Base-by-base conservation (phyloP, 2,113 vertebrate genomes). In the Thalassarche chlororhynchos region DNA sequence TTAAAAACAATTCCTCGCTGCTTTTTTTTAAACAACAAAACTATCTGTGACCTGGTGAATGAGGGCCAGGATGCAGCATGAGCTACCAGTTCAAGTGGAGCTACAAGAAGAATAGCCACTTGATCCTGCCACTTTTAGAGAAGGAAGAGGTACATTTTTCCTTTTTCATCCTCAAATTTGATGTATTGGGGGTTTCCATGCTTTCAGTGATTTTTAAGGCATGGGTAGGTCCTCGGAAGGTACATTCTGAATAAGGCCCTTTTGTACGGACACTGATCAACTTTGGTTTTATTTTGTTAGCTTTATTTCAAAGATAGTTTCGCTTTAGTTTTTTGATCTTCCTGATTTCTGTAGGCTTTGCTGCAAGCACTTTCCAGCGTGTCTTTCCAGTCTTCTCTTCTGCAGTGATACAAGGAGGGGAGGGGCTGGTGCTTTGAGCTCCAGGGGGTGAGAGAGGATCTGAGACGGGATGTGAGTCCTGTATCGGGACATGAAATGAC, bases 401-500 rank as follows among this genome's bases (percentile, higher is more conserved):
- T 66, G 25, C 42, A 90, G 14, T 5, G 0, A 24, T 75, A 51
- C 10, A 36, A 3, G 21, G 38, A 89, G 51, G 19, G 14, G 8
- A 77, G 17, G 14, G 58, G 15, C 17, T 46, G 60, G 21, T 77
- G 21, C 71, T 78, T 77, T 87, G 38, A 58, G 40, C 80, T 70
- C 3, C 9, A 16, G 17, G 24, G 12, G 6, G 3, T 29, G 1
- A 92, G 54, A 44, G 8, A 57, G 26, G 36, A 74, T 87, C 61
- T 79, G 49, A 55, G 31, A 34, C 0, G 2, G 52, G 31, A 40
- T 80, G 12, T 0, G 0, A 78, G 32, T 76, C 74, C 76, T 79
- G 10, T 55, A 11, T 76, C 16, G 34, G 61, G 65, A 58, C 2
- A 2, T 87, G 51, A 89, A 91, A 78, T 81, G 25, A 71, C 38